A percentile compares a stretch with the other conserved stretches of the same genome.
Evolutionary conservation across 2,888 invertebrate species (phyloP).

Genomic region (Drosophila falleni): DNA sequence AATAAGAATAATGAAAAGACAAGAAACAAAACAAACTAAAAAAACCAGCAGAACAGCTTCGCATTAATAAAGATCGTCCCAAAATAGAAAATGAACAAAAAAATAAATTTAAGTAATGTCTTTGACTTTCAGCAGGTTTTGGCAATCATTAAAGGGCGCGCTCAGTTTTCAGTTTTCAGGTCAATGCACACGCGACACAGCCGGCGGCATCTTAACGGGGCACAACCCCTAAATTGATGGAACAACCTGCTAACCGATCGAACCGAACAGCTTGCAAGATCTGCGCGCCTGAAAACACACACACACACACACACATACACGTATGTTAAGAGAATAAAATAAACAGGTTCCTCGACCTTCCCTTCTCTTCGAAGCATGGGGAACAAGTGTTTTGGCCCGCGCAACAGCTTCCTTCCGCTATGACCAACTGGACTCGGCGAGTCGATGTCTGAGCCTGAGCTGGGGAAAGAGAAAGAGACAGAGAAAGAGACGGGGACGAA

Average conservation of each 20-base stretch:
- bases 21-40: conserved; percentile 45
- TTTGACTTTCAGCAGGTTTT: conserved; percentile 14
- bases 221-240: conserved; percentile 57
- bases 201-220: conserved; percentile 34
- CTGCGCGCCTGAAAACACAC: conserved; percentile 30
- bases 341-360: conserved; percentile 57
- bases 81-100: conserved; percentile 55
- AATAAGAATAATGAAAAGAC: conserved; percentile 30
- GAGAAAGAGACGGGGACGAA: neutral
- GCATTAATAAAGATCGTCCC: conserved; percentile 74
- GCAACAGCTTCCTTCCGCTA: conserved; percentile 64
- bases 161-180: conserved; percentile 65
- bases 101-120: conserved; percentile 23
- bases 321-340: neutral
- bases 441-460: neutral
- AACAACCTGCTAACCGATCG: conserved; percentile 44
- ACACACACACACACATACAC: neutral
- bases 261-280: conserved; percentile 52
- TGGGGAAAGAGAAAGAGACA: neutral
- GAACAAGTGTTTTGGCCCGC: conserved; percentile 69
- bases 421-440: conserved; percentile 27
- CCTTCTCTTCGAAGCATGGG: neutral
- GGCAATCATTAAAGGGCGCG: conserved; percentile 31
- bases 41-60: conserved; percentile 60
- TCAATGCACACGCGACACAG: conserved; percentile 66